Evolutionary conservation across 2,797 vertebrate genomes (phyloP), one percentile per base, ranked within the genome.

Genomic region (Bradypus variegatus): DNA sequence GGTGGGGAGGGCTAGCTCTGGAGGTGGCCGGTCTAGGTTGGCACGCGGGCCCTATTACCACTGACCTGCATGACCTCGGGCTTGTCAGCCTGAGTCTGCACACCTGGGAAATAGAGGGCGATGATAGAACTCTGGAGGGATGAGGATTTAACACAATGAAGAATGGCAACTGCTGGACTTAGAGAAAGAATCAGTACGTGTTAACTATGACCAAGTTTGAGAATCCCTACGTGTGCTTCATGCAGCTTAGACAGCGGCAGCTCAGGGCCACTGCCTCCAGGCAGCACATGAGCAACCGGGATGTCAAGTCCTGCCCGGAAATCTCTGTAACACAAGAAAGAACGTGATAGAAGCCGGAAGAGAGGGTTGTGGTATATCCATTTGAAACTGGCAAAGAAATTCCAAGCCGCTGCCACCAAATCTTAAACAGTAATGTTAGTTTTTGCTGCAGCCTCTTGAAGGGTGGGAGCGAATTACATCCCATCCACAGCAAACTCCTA

Each of bases 61-160:
- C 11, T 14, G 75, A 53, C 64, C 60, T 36, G 5, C 27, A 53
- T 65, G n/a, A 9, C 12, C 50, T 82, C 80, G 33, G 5, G 5
- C 33, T 58, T 41, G 77, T 73, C 53, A 60, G 16, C 15, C 15
- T 79, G 80, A 2, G 18, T 58, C 8, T 73, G 25, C 50, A 31
- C 50, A 31, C 12, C 13, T 3, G 25, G 33, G 69, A 80, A 48
- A 29, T 0, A 31, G 86, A 14, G 91, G 3, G n/a, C n/a, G 73
- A 81, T 4, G 12, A 75, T 38, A 53, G 3, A 6, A 33, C 83
- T 11, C 0, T 23, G 0, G 1, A 79, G 53, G 62, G 55, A 45
- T 6, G 70, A 60, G 27, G 29, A 55, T 53, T 38, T 13, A 60
- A 86, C 69, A 31, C 6, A 1, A 23, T 31, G n/a, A 5, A 38